Conservation (phyloP, 2,888 invertebrate species). For the Epinotia ramella region DNA sequence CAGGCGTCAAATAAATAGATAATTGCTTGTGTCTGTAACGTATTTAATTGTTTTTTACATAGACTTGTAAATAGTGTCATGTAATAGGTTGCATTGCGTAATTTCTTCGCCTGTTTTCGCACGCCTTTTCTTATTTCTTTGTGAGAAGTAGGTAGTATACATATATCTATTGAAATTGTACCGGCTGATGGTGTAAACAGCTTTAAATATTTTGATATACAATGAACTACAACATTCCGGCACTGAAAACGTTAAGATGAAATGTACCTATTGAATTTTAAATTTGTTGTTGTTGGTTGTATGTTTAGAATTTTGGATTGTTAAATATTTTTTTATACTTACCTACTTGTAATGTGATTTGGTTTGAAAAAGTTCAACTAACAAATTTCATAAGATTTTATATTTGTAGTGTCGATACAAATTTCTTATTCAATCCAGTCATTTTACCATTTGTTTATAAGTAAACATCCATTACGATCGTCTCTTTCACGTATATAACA, state of each 20-base stretch:
- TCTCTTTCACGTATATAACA: not conserved
- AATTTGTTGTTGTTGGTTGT: constrained; percentile 9
- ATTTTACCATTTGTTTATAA: not conserved
- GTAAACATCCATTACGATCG: not conserved
- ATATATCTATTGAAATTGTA: not conserved
- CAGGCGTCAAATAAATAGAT: constrained; percentile 30
- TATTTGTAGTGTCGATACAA: constrained; percentile 5
- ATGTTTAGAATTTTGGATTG: not conserved
- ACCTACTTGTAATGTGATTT: not conserved
- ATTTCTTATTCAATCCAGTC: not conserved
- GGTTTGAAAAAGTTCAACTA: constrained; percentile 1
- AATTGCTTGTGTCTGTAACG: constrained; percentile 45
- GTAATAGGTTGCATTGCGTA: constrained; percentile 48
- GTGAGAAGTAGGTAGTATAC: constrained; percentile 10
- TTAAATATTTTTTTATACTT: not conserved
- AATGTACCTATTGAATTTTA: not conserved
- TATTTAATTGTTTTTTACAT: constrained; percentile 40
- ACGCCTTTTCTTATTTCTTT: constrained; percentile 50
- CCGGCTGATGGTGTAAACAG: constrained; percentile 3
- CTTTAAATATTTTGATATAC: constrained; percentile 1
- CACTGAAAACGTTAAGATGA: not conserved
- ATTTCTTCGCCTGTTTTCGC: constrained; percentile 48
- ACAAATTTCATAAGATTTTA: not conserved
- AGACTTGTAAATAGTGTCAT: constrained; percentile 43
- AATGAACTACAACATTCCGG: constrained; percentile 4